Evolutionary conservation across 2,888 invertebrate species (phyloP), one percentile per base, ranked within the genome.

Genomic region (Syrphus vitripennis): DNA sequence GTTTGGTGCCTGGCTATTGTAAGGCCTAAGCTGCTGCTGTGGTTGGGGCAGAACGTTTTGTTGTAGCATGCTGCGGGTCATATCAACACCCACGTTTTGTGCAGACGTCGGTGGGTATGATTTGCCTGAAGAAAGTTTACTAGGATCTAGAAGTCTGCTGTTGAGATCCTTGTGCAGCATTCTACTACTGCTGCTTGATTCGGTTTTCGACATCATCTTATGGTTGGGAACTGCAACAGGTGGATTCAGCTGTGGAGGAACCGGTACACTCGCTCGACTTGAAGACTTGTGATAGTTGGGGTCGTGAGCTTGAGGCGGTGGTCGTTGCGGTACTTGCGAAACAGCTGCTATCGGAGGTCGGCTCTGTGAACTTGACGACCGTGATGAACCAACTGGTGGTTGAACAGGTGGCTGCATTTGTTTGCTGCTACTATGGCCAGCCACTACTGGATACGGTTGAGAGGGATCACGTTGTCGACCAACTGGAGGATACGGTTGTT

Each of bases 201-300:
- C 83, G 1, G 76, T 24, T 74, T 88, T 88, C 9, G 88, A n/a
- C 55, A 88, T 59, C 9, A 87, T 34, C 42, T 89, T 89, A 45
- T 89, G 88, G 19, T 87, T 86, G 55, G 87, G 69, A 69, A 82
- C 45, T 7, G 59, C 45, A 19, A 79, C 55, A 26, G 72, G 70
- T 7, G 86, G 78, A 83, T 86, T 88, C 2, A 88, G 26, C 40
- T 84, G 88, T 34, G 88, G 29, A 24, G 84, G 90, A 5, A 89
- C 78, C 12, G 89, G 88, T 65, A 86, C 67, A 26, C 76, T 78
- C 14, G 87, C 69, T 48, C 88, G 59, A 59, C 70, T 87, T 29
- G 86, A 86, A 9, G 91, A 88, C 57, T 92, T 92, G 71, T 92
- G 92, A 75, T 91, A 92, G 83, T 90, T 91, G 57, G 90, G 89